phyloP scores from a whole-genome alignment of 2,888 invertebrate genomes.

The Ochropacha duplaris region DNA sequence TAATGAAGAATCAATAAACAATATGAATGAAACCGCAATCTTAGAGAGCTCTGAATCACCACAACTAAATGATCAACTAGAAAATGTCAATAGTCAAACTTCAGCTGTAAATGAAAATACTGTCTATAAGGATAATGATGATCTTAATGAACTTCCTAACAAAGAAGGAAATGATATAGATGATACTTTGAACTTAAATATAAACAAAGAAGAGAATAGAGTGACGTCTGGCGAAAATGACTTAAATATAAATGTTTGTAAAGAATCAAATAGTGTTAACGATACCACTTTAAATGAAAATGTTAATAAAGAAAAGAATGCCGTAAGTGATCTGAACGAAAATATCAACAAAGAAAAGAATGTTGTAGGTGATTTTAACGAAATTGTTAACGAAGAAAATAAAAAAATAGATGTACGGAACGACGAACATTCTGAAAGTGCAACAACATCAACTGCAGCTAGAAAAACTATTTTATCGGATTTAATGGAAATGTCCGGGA shows the following conservation, averaged over 20 bases:
- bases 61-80: not conserved
- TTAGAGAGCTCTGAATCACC: not conserved
- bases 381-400: not conserved
- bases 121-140: too few species aligned
- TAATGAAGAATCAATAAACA: not conserved
- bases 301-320: not conserved
- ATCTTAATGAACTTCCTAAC: not conserved
- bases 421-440: not conserved
- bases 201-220: not conserved
- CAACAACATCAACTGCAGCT: slow-evolving; percentile 15
- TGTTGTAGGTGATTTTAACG: not conserved
- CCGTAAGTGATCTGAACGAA: not conserved
- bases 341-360: not conserved
- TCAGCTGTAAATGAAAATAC: too few species aligned
- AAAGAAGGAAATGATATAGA: not conserved
- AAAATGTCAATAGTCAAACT: too few species aligned
- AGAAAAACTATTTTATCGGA: slow-evolving; percentile 68
- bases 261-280: not conserved
- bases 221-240: not conserved
- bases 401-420: too few species aligned
- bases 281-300: not conserved
- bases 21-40: not conserved
- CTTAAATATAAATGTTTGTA: not conserved
- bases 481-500: slow-evolving; percentile 78
- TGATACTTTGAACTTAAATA: not conserved